These are phyloP conservation scores for Pyralis farinalis DNA, from an alignment of 2,888 invertebrate genomes.

Conservation along the genomic window DNA sequence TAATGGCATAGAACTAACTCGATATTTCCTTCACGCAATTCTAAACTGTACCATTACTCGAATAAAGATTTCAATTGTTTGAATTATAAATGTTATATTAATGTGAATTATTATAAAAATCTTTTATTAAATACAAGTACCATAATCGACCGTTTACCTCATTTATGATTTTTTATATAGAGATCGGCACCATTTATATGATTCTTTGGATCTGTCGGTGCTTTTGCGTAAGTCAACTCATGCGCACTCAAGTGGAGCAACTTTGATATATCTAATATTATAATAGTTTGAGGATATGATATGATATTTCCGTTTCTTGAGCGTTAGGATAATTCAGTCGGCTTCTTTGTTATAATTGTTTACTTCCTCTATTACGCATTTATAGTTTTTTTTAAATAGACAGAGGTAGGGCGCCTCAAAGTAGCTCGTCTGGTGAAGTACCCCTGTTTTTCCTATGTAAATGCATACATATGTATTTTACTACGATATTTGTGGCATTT, in stretches of 20 bases:
- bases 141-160: slow-evolving; percentile 38
- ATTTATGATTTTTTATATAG: slow-evolving; percentile 31
- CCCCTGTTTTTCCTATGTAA: no score
- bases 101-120: slow-evolving; percentile 17
- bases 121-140: slow-evolving; percentile 30
- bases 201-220: slow-evolving; percentile 32
- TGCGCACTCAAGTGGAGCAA: slow-evolving; percentile 57
- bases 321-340: slow-evolving; percentile 32
- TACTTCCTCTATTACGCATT: slow-evolving; percentile 48
- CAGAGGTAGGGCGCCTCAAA: no score
- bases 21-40: slow-evolving; percentile 2
- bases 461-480: no score
- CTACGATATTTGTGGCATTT: no score
- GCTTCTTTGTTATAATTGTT: slow-evolving; percentile 42
- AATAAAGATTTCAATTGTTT: slow-evolving; percentile 4
- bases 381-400: no score
- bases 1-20: slow-evolving; percentile 70
- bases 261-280: slow-evolving; percentile 32
- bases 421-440: no score
- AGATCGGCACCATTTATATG: slow-evolving; percentile 38
- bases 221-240: slow-evolving; percentile 63
- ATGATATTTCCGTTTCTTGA: slow-evolving; percentile 63
- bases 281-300: slow-evolving; percentile 61
- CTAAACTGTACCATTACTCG: slow-evolving; percentile 11
- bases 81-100: slow-evolving; percentile 5